Evolutionary conservation across 2,113 vertebrate genomes (phyloP), one percentile per base, ranked within the genome.

Genomic region (Mesitornis unicolor): DNA sequence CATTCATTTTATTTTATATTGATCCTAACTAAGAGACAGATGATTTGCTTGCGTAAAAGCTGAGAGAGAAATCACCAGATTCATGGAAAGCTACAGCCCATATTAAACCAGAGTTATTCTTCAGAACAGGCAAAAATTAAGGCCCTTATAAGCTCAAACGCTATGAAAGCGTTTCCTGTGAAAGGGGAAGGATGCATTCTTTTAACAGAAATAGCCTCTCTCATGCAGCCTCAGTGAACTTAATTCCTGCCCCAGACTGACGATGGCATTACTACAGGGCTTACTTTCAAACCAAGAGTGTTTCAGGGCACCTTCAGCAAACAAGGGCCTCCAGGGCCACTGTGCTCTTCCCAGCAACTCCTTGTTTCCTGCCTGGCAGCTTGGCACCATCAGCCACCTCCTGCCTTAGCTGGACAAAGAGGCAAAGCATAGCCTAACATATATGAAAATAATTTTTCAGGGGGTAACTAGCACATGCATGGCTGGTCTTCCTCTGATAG

Each of bases 1-100:
- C 68, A 89, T 91, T 95, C n/a, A 73, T 80, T 95, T 96, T 73
- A 33, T 82, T 85, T 90, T 33, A 33, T 76, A 90, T 93, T 91
- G 91, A 93, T 92, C 36, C 64, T 83, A 76, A 48, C 77, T n/a
- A 69, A 89, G 69, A 95, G 76, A 70, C 31, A 69, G 78, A 87
- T 57, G 8, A 84, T 88, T 89, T 83, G 14, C 71, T 73, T 74
- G 26, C 3, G 1, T 86, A 82, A 93, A 76, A 36, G 24, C 84
- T 77, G 77, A 74, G 35, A 69, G 25, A 86, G 48, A 92, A 91
- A 85, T 51, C 59, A 67, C 14, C 48, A 93, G 24, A 54, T 56
- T 75, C 38, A 43, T 42, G 33, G 42, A 73, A 76, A 83, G 64
- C n/a, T 59, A 67, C 40, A 65, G 61, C 25, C 40, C 22, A 20